These are phyloP conservation scores for Apteryx owenii DNA, from an alignment of 2,113 vertebrate genomes.

Conservation along the genomic window DNA sequence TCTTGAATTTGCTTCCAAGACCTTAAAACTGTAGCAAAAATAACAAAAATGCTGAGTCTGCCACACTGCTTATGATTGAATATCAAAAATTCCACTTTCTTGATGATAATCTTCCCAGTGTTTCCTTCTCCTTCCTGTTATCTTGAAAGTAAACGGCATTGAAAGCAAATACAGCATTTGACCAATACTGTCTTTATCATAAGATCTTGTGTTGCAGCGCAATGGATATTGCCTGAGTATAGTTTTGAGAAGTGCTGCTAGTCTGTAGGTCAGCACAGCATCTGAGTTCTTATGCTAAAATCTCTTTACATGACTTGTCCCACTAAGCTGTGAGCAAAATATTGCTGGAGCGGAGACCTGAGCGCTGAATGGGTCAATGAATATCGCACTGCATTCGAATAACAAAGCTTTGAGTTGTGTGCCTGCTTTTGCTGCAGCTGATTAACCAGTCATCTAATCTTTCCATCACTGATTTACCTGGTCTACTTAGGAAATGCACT, in stretches of 20 bases:
- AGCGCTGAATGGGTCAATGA: not conserved
- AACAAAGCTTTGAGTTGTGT: not conserved
- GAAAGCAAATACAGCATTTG: not conserved
- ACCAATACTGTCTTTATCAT: fast-evolving
- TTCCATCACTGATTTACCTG: not conserved
- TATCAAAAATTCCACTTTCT: not conserved
- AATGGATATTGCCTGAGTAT: fast-evolving
- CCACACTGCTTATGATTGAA: not conserved
- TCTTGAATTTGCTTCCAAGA: not conserved
- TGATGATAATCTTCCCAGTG: fast-evolving
- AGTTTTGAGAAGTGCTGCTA: not conserved
- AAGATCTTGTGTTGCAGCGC: fast-evolving
- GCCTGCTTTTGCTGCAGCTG: fast-evolving
- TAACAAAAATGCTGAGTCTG: not conserved
- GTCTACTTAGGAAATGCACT: not conserved
- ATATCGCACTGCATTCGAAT: not conserved
- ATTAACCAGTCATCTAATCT: not conserved
- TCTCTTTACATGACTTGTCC: not conserved
- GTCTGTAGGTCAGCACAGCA: not conserved
- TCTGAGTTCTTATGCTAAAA: not conserved
- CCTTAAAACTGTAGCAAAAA: not conserved
- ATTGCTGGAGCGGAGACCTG: not conserved
- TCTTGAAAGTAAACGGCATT: not conserved
- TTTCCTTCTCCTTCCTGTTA: not conserved
- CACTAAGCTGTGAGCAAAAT: not conserved